Conservation (phyloP, 2,113 vertebrate genomes). For the Syngnathus typhle region DNA sequence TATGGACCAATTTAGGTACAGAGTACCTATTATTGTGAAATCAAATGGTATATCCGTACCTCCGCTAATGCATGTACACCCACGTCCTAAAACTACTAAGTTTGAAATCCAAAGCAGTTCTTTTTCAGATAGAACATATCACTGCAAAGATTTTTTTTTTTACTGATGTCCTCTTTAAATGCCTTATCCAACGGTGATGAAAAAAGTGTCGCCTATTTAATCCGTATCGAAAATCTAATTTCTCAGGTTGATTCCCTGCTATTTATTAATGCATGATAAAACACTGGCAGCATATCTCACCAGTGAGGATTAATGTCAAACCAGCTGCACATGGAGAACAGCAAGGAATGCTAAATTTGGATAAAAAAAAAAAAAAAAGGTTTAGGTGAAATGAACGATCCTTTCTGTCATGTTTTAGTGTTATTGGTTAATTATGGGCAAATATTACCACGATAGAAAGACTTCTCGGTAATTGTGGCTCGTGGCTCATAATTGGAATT, state of each 20-base stretch:
- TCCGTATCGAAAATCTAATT: not conserved
- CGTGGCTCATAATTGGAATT: no score
- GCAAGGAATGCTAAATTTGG: not conserved
- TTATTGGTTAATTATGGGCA: constrained; percentile 22
- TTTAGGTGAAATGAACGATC: not conserved
- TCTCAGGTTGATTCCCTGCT: not conserved
- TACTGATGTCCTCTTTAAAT: not conserved
- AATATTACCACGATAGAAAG: constrained; percentile 24
- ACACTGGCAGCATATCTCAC: not conserved
- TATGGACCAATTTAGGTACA: no score
- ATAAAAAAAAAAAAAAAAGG: not conserved
- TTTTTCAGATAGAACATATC: no score
- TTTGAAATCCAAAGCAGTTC: constrained; percentile 1
- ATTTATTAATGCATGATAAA: not conserved
- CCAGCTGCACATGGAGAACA: not conserved
- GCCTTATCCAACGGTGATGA: not conserved
- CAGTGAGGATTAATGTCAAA: not conserved
- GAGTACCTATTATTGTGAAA: no score
- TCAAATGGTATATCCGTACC: no score
- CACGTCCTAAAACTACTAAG: not conserved
- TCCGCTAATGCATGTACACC: not conserved
- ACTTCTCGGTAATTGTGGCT: constrained; percentile 6
- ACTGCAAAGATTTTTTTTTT: no score
- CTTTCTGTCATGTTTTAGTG: not conserved
- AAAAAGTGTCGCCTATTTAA: not conserved